Evolutionary conservation across 2,113 vertebrate species (phyloP), one percentile per base, ranked within the genome.

Genomic region (Tetrao urogallus): DNA sequence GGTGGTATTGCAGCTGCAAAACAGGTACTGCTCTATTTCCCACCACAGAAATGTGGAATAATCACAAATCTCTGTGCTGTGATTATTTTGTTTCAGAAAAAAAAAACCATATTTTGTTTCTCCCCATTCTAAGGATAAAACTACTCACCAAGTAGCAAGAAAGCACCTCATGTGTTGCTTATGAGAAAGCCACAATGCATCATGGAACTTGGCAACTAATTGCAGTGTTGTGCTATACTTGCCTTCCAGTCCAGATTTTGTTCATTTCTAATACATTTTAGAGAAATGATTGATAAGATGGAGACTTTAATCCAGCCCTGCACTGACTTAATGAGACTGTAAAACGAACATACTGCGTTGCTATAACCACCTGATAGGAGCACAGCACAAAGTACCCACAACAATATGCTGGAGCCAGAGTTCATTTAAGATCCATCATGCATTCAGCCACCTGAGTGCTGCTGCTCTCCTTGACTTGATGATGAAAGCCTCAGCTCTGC

Each of bases 131-230:
- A 19, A 57, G 67, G 36, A 24, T 77, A 47, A 42, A 28, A 22
- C 13, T 30, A 52, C 32, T 45, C 12, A 13, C 4, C 0, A 0
- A 47, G 10, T 1, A 54, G 22, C 18, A 54, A 48, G 15, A 8
- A 34, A 36, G 15, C 60, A 22, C 11, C 34, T 16, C 17, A 8
- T 4, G 2, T 7, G 21, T 7, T 6, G 22, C 20, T 22, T 14
- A 3, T 10, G 47, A 70, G 12, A 64, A 69, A 10, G 8, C 56
- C 24, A 3, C 14, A 88, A 32, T 5, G 10, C 48, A 34, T 25
- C 38, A 54, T 8, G 18, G n/a, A 27, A 24, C 11, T 12, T 8
- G 80, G 56, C 8, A 19, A 11, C 0, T 24, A 43, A 69, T 74
- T 28, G 16, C 1, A 43, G 24, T 34, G 21, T 1, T n/a, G 21